Evolutionary conservation across 2,888 invertebrate species (phyloP), one percentile per base, ranked within the genome.

Genomic region (Catonia carolina): DNA sequence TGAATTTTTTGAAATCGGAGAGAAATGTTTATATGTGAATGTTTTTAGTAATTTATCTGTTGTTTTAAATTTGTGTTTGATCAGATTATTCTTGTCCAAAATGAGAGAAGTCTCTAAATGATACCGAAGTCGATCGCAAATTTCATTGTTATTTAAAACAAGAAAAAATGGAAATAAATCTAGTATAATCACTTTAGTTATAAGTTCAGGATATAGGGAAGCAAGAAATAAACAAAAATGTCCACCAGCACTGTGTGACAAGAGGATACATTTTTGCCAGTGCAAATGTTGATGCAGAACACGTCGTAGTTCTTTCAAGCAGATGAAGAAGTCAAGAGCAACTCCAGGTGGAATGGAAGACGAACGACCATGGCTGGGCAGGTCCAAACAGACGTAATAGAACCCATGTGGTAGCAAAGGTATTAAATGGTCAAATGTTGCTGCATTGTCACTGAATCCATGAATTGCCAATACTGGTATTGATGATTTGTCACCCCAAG

Each of bases 171-270:
- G 64, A 10, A 66, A 48, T 5, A 66, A 49, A 59, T 70, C 70
- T 1, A 70, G 14, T 55, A 69, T 53, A 2, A 69, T 58, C 17
- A 69, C 37, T 56, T 64, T 62, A 4, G 62, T 62, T 8, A 69
- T 64, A 54, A 60, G 37, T 27, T 64, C 56, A 2, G 64, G 66
- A 52, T 63, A 67, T 6, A 67, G 45, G 1, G 61, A 56, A n/a
- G 64, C 49, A 47, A 63, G 63, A 33, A 62, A 63, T 0, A 61
- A 31, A 12, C 67, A 64, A n/a, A 69, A 49, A n/a, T 65, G 69
- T 12, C 72, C 75, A 20, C 76, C 76, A 67, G 75, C 59, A 59
- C 69, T 68, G 57, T 71, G 71, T 2, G 69, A 69, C 15, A 72
- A 54, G 39, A 65, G 63, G 5, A 61, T 62, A 47, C 70, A 69